Evolutionary conservation across 2,797 vertebrate species (phyloP), one percentile per base, ranked within the genome.

Genomic region (Pipistrellus pygmaeus): DNA sequence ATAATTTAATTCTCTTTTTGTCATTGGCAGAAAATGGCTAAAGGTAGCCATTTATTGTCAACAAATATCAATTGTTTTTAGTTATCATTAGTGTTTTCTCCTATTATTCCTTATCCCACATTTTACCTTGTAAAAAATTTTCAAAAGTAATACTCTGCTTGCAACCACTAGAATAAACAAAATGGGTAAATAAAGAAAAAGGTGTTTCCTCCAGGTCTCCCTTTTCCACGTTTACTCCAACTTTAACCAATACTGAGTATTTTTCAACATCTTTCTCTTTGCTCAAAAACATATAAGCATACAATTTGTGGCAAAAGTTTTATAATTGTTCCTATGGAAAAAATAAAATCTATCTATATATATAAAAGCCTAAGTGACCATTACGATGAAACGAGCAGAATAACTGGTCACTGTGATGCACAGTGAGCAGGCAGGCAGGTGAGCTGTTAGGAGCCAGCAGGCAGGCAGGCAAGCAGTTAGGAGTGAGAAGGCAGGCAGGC

Each of bases 241-340:
- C 27, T 41, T 51, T 95, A 95, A 93, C 14, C 10, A 88, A 72
- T 15, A 90, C 38, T 90, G 11, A 38, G 9, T 94, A 38, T 88
- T 90, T 88, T 96, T 91, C 60, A 80, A 4, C 75, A 57, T 90
- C 25, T 85, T 92, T 85, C 78, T 76, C 48, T 93, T 95, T 86
- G 51, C 48, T 95, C n/a, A 91, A 83, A 91, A 91, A 41, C 66
- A 53, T 82, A 13, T 85, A 91, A 62, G 8, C 27, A 62, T 30
- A 62, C 60, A 30, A 27, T 12, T 14, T 30, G 60, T 62, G 25
- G 60, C 60, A 62, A 62, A 62, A 62, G 60, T 62, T 30, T 62
- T 62, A 62, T 27, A 62, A 30, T 62, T 62, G 12, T 62, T 62
- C 60, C 60, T 30, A 30, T 62, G 25, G 25, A 13, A 30, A 62